Conservation (phyloP, 2,113 vertebrate species). For the Notothenia coriiceps region DNA sequence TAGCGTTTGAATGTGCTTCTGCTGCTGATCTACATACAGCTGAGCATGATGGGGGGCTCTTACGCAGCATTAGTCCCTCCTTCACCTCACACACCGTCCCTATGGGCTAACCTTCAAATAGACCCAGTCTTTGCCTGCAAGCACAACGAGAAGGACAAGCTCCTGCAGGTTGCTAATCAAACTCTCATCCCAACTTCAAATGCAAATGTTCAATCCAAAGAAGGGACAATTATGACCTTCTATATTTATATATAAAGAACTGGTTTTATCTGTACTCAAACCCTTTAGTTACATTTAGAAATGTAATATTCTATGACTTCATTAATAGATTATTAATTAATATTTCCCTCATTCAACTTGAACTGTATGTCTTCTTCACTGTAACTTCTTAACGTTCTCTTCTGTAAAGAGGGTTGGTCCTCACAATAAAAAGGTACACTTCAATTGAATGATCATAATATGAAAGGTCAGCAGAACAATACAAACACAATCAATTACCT, state of each 20-base stretch:
- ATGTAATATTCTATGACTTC: background rate
- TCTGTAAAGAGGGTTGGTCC: background rate
- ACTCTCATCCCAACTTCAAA: constrained; percentile 4
- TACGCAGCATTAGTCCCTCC: background rate
- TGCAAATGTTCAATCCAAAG: background rate
- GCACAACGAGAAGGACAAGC: constrained; percentile 82
- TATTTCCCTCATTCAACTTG: too few relatives aligned
- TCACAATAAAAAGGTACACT: background rate
- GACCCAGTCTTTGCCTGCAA: constrained; percentile 78
- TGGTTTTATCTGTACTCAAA: background rate
- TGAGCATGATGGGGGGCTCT: background rate
- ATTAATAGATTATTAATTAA: too few relatives aligned
- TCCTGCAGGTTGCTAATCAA: constrained; percentile 79
- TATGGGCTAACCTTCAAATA: constrained; percentile 21
- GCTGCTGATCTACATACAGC: background rate
- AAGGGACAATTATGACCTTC: background rate
- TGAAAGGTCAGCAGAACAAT: background rate
- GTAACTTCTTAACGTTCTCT: background rate
- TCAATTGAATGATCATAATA: background rate
- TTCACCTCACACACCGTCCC: background rate
- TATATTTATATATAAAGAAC: too few relatives aligned
- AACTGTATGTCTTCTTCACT: too few relatives aligned
- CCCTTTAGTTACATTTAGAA: background rate
- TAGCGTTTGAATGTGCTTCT: background rate
- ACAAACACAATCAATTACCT: background rate